These are phyloP conservation scores for Nasonia giraulti DNA, from an alignment of 1,140 invertebrate species.

Conservation along the genomic window DNA sequence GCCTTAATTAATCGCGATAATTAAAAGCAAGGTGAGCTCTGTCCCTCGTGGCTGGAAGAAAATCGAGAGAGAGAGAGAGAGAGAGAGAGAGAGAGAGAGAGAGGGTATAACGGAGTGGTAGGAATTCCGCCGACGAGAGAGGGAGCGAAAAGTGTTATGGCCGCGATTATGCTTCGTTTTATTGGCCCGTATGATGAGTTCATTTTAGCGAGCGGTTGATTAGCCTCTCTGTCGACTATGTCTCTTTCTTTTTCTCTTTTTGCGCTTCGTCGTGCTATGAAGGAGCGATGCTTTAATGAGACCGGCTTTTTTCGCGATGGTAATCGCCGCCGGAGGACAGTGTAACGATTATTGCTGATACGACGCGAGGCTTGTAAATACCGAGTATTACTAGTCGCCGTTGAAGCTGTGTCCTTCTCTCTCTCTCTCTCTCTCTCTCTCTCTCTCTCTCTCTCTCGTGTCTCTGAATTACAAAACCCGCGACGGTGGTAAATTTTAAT, in stretches of 20 bases:
- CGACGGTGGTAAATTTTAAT: neutral
- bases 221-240: neutral
- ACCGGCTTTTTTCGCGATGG: no score
- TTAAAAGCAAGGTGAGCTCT: slow-evolving; percentile 65
- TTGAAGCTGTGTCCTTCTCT: no score
- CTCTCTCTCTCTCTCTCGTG: no score
- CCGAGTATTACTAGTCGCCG: no score
- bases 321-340: no score
- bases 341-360: no score
- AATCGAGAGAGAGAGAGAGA: slow-evolving; percentile 19
- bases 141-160: slow-evolving; percentile 19
- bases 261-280: no score
- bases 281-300: neutral
- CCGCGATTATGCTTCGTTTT: slow-evolving; percentile 38
- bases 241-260: neutral
- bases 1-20: slow-evolving; percentile 71
- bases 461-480: neutral
- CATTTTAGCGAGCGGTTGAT: slow-evolving; percentile 19
- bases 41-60: slow-evolving; percentile 30
- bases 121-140: slow-evolving; percentile 31
- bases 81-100: neutral
- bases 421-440: no score
- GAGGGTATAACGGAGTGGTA: slow-evolving; percentile 15
- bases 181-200: slow-evolving; percentile 21
- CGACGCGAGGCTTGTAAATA: no score